Conservation (phyloP, 2,113 vertebrate species). For the Alaudala cheleensis region DNA sequence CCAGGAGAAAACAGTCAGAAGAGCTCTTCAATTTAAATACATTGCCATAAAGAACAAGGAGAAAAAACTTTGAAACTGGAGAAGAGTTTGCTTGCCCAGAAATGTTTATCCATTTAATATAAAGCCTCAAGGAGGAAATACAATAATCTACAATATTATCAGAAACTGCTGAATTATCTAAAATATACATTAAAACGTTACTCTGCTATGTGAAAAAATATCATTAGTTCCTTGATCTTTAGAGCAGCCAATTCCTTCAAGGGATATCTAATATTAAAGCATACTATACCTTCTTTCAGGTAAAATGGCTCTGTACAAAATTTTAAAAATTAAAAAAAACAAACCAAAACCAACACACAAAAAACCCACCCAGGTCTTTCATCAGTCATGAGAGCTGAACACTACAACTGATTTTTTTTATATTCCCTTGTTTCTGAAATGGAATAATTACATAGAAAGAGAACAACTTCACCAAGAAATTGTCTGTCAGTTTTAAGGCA, state of each 20-base stretch:
- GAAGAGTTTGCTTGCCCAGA: not conserved
- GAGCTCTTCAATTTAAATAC: not conserved
- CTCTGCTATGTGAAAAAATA: not conserved
- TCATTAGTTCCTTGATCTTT: constrained; percentile 16
- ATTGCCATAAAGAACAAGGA: not conserved
- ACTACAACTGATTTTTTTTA: not conserved
- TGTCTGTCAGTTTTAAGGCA: not conserved
- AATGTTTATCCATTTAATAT: not conserved
- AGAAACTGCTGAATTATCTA: not conserved
- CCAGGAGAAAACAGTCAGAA: not conserved
- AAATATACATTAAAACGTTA: constrained; percentile 20
- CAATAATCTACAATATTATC: not conserved
- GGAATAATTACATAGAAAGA: not conserved
- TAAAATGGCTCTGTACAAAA: constrained; percentile 5
- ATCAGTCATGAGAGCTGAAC: not conserved
- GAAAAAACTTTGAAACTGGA: not conserved
- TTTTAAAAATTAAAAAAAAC: not conserved
- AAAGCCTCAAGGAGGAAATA: not conserved
- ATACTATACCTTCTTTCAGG: not conserved
- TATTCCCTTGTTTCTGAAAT: not conserved
- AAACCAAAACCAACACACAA: not conserved
- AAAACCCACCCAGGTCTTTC: accelerated
- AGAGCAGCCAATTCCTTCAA: constrained; percentile 15
- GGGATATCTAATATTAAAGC: not conserved
- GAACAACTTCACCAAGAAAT: not conserved